A percentile compares a stretch with the other conserved stretches of the same genome.
Conservation (phyloP, 92 coral and sea anemone species). For the Meandrina meandrites region DNA sequence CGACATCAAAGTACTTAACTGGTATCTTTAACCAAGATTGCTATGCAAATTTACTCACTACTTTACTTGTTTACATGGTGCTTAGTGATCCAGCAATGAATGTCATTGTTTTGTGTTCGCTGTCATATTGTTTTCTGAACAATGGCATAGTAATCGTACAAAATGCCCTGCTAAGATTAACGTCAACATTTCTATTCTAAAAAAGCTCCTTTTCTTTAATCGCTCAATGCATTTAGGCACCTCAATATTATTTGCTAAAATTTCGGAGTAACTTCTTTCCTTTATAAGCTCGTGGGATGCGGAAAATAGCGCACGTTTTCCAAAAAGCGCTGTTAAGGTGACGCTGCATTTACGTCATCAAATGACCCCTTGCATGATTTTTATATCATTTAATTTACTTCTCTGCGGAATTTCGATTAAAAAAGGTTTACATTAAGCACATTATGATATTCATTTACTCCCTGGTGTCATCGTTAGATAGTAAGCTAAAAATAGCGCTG, state of each 20-base stretch:
- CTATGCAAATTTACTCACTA: constrained; percentile 26
- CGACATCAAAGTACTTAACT: background rate
- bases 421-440: background rate
- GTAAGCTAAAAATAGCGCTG: background rate
- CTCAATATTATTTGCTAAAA: background rate
- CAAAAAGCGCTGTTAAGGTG: background rate
- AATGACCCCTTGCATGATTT: background rate
- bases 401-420: background rate
- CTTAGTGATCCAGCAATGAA: constrained; percentile 34
- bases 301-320: background rate
- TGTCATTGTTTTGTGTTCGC: background rate
- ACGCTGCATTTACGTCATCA: background rate
- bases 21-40: background rate
- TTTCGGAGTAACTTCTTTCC: background rate
- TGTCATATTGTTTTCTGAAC: constrained; percentile 4
- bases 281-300: background rate
- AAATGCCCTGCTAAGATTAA: background rate
- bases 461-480: background rate
- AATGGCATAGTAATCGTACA: background rate
- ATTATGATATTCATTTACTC: background rate
- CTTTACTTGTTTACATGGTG: constrained; percentile 30
- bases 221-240: background rate
- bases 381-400: background rate
- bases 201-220: background rate
- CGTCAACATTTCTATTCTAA: background rate